Conservation (phyloP, 2,797 vertebrate genomes). For the Phataginus tetradactyla region DNA sequence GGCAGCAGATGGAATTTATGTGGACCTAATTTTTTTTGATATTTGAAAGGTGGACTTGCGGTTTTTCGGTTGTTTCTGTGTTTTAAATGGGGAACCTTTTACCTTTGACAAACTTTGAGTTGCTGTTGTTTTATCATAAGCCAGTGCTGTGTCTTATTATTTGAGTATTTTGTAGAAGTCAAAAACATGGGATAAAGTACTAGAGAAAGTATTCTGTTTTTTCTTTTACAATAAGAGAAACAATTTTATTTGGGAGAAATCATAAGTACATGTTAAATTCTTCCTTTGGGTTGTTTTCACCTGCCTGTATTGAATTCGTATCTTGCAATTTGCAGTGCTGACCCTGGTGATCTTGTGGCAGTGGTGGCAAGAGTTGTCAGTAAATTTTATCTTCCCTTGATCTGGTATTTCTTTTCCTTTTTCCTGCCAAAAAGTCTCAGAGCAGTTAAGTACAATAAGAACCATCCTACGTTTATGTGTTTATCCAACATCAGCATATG, state of each 20-base stretch:
- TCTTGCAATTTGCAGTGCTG: too few relatives aligned
- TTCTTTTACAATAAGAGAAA: conserved; percentile 8
- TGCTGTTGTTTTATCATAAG: neutral
- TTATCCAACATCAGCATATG: neutral
- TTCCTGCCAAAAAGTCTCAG: neutral
- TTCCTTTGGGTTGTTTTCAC: neutral
- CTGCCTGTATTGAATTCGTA: neutral
- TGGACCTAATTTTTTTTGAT: neutral
- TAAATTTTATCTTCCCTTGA: neutral
- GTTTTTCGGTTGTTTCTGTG: neutral
- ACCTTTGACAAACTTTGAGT: neutral
- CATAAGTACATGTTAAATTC: neutral
- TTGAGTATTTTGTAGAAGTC: conserved; percentile 39
- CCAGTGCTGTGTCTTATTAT: neutral
- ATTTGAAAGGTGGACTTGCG: neutral
- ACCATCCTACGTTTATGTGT: neutral
- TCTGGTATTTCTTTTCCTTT: neutral
- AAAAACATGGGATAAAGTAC: neutral
- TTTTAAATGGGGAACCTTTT: neutral
- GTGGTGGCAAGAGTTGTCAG: neutral
- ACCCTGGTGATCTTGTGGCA: neutral
- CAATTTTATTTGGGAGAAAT: neutral
- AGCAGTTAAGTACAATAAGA: neutral
- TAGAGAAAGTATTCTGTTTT: neutral
- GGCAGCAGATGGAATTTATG: neutral